A percentile compares a stretch with the other conserved stretches of the same genome.
Evolutionary conservation across 2,888 invertebrate species (phyloP).

Genomic region (Podabrus alpinus): DNA sequence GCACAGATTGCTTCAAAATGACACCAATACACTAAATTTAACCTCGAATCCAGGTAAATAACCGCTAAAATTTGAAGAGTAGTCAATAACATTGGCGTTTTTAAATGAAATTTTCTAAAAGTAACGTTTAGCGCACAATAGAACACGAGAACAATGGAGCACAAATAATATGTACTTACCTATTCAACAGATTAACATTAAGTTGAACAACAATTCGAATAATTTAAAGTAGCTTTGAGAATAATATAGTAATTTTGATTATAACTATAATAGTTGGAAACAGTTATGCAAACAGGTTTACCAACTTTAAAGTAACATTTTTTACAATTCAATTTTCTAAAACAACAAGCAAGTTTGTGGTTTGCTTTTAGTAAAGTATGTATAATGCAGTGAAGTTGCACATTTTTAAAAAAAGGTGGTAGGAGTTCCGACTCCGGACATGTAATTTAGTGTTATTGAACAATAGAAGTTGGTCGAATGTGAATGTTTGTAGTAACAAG

Average conservation of each 20-base stretch:
- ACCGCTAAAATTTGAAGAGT: no score
- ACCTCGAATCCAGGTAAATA: no score
- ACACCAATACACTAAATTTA: no score
- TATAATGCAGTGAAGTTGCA: background rate
- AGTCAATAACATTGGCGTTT: background rate
- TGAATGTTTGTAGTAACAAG: constrained; percentile 24
- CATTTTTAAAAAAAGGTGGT: background rate
- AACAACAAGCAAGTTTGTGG: background rate
- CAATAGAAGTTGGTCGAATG: constrained; percentile 32
- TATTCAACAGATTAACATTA: background rate
- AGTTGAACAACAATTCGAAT: background rate
- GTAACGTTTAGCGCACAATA: background rate
- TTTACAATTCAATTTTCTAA: background rate
- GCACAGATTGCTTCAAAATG: no score
- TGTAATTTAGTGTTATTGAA: constrained; percentile 29
- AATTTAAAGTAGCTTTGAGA: background rate
- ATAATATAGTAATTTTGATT: background rate
- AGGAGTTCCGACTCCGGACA: constrained; percentile 21
- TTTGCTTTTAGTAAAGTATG: background rate
- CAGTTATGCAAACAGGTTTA: background rate
- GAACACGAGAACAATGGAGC: background rate
- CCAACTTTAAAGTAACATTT: background rate
- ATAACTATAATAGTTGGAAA: background rate
- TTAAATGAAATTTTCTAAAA: background rate
- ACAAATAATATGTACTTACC: background rate